Percentiles rank a stretch among this genome's conserved stretches.
phyloP scores from a whole-genome alignment of 2,797 vertebrate genomes.

The Pangasius sanitwongsei region DNA sequence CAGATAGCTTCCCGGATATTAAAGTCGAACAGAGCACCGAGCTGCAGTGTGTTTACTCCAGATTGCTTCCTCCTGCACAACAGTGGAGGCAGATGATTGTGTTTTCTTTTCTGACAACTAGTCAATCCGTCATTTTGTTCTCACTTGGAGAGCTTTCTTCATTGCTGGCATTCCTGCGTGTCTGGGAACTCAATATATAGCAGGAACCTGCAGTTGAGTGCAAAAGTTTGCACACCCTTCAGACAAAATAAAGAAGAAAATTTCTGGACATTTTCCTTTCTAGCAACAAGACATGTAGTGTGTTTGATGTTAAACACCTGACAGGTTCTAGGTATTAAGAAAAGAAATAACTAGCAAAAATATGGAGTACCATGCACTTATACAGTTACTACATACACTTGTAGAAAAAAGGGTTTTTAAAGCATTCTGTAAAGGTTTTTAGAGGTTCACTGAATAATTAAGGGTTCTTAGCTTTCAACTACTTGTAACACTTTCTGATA shows the following conservation, averaged over 20 bases:
- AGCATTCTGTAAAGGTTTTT: not conserved
- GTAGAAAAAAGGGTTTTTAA: not conserved
- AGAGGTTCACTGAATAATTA: not conserved
- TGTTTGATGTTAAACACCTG: not conserved
- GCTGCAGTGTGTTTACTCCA: conserved; percentile 30
- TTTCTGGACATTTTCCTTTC: not conserved
- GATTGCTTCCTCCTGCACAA: conserved; percentile 59
- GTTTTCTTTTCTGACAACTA: conserved; percentile 61
- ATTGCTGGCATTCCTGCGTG: not conserved
- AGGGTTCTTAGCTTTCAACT: not conserved
- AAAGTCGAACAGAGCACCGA: conserved; percentile 5
- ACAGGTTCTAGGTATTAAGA: not conserved
- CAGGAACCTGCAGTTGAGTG: not conserved
- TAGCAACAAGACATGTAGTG: not conserved
- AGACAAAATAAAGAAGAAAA: not conserved
- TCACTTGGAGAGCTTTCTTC: not conserved
- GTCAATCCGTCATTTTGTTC: conserved; percentile 59
- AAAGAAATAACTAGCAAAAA: not conserved
- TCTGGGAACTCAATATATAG: not conserved
- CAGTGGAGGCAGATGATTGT: conserved; percentile 61
- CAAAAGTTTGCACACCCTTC: not conserved
- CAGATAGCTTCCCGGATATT: conserved; percentile 23
- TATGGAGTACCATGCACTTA: not conserved
- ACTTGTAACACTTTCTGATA: not conserved
- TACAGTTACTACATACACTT: no score